phyloP scores from a whole-genome alignment of 2,888 invertebrate genomes.

The Tromatobia lineatoria region DNA sequence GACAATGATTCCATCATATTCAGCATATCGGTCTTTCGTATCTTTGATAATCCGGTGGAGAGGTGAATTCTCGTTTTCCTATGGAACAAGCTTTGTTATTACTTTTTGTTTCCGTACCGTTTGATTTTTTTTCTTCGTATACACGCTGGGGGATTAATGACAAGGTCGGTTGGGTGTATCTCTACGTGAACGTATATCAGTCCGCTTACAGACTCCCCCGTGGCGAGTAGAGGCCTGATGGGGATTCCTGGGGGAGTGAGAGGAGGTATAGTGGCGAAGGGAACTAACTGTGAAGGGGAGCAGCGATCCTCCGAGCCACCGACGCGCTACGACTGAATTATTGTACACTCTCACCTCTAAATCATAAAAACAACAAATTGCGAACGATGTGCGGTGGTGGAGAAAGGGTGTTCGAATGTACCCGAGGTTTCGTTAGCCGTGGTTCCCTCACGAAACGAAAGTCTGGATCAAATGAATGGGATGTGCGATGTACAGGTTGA shows the following conservation, averaged over 20 bases:
- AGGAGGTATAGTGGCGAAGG: constrained; percentile 35
- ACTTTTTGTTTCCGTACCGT: constrained; percentile 1
- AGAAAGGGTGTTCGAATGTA: constrained; percentile 17
- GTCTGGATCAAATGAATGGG: constrained; percentile 35
- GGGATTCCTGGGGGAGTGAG: constrained; percentile 72
- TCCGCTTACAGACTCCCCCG: constrained; percentile 76
- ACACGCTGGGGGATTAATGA: constrained; percentile 46
- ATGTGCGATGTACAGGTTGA: neutral
- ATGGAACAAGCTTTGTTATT: no score
- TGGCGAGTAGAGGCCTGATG: constrained; percentile 76
- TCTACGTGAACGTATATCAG: constrained; percentile 67
- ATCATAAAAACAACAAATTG: constrained; percentile 84
- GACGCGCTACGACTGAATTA: constrained; percentile 79
- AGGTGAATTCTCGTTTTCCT: neutral
- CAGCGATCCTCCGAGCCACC: constrained; percentile 51
- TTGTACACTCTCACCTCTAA: constrained; percentile 79
- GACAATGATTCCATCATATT: constrained; percentile 5
- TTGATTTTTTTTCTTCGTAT: constrained; percentile 24
- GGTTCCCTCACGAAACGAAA: constrained; percentile 49
- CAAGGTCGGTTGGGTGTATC: constrained; percentile 33
- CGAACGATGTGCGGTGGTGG: constrained; percentile 60
- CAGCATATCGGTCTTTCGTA: constrained; percentile 1
- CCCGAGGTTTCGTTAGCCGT: constrained; percentile 50
- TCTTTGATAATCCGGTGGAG: constrained; percentile 22
- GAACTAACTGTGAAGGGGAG: constrained; percentile 43